Percentiles rank a stretch among this genome's conserved stretches.
Evolutionary conservation across 2,888 invertebrate species (phyloP).

Genomic region (Anarsia innoxiella): DNA sequence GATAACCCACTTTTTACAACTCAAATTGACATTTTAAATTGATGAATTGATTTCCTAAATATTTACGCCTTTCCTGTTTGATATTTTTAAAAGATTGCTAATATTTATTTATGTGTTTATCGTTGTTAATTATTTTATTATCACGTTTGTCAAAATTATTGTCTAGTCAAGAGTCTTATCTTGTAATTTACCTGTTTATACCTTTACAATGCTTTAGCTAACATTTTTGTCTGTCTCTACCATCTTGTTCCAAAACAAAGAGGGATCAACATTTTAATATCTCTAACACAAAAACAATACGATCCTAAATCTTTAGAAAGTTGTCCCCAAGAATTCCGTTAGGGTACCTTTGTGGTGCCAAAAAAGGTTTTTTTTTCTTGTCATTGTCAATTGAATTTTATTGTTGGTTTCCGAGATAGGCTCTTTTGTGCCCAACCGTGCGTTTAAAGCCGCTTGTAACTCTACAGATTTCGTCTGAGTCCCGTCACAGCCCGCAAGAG

Average conservation of each 20-base stretch:
- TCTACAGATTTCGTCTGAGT: slow-evolving; percentile 36
- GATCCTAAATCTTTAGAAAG: slow-evolving; percentile 60
- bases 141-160: too few relatives aligned
- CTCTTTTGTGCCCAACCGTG: slow-evolving; percentile 70
- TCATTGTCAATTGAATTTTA: slow-evolving; percentile 74
- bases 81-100: too few relatives aligned
- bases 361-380: slow-evolving; percentile 50
- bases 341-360: slow-evolving; percentile 56
- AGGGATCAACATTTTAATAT: slow-evolving; percentile 43
- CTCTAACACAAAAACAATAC: slow-evolving; percentile 54
- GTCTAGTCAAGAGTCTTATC: too few relatives aligned
- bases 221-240: neutral
- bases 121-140: neutral
- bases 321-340: slow-evolving; percentile 58
- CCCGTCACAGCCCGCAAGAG: slow-evolving; percentile 45
- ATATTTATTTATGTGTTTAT: neutral
- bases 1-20: slow-evolving; percentile 9
- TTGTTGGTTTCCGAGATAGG: slow-evolving; percentile 70
- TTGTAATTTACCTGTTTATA: neutral
- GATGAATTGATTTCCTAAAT: neutral
- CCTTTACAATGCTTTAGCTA: neutral
- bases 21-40: neutral
- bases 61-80: too few relatives aligned
- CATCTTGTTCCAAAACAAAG: slow-evolving; percentile 11
- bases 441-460: slow-evolving; percentile 67